Base-by-base conservation (phyloP, 2,888 invertebrate species). In the Rhagium mordax region DNA sequence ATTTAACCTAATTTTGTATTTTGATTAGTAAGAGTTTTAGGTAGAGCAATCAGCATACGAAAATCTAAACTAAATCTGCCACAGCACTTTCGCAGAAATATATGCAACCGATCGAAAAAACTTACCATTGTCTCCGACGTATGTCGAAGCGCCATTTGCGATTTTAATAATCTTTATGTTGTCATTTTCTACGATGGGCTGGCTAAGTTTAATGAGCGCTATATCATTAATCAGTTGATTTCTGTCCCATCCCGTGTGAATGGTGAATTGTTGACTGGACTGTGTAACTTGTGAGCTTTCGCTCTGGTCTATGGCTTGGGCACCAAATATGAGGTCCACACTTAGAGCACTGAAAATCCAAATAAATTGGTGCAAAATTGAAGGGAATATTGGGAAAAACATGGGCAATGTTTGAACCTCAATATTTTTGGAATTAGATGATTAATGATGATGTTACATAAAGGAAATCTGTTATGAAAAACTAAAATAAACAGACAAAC, bases 161-260 rank as follows among this genome's bases (percentile, higher is more conserved):
- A 81, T 47, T 47, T 70, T 29, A 16, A 81, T 57, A 0, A 76
- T 75, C 60, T 62, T 65, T 7, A 81, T 78, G 18, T 70, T 66
- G 6, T 66, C 18, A 41, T 60, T 80, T 55, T 79, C 68, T 2
- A 53, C 55, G 7, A 79, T 76, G 15, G 72, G 69, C 47, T 55
- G 24, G 4, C 75, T 77, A 24, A 82, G 71, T 57, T 72, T 77
- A 1, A 82, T 67, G 10, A 82, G 47, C 1, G 89, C 89, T 61
- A 90, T 85, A 70, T 90, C 90, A 74, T 89, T 88, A n/a, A 72
- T 73, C 2, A 89, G 78, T 18, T 80, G 80, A 0, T 72, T 16
- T 0, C 83, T 16, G 51, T 85, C 79, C 88, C 88, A 88, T 0
- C 79, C 27, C 55, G 87, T 84, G 77, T 89, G 89, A 2, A 88